Evolutionary conservation across 1,140 invertebrate species (phyloP), one percentile per base, ranked within the genome.

Genomic region (Drosophila serrata): DNA sequence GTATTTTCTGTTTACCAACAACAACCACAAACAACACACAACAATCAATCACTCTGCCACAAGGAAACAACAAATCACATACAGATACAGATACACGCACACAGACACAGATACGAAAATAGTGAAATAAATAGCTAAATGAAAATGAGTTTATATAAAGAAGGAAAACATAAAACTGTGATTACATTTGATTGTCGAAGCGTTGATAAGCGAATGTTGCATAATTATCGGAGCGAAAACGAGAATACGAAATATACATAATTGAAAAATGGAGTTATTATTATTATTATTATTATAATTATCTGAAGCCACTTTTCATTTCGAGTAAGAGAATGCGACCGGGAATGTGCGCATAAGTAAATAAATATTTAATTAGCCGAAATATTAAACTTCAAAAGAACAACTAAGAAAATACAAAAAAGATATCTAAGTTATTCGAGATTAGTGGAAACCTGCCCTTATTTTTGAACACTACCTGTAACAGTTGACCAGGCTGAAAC

Each of bases 91-190:
- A 19, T 12, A 56, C 27, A 76, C 31, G 70, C 64, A 77, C 40
- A 57, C 35, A 65, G 33, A 40, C 65, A 74, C 45, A n/a, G n/a
- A n/a, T n/a, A 60, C 59, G 49, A 79, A 90, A 90, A 90, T 90
- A 90, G 86, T 88, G 19, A 88, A 90, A 88, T 85, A 88, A 91
- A 85, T 91, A 91, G 88, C 78, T 91, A 91, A 91, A 88, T 85
- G 81, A 85, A 88, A 91, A 79, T 84, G 81, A 81, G 79, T 91
- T 88, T 88, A 91, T 88, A 91, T 84, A 84, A 85, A 91, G 75
- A 91, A 90, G 84, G 90, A 79, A 88, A 91, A 91, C 81, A 91
- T 91, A 91, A 88, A 91, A 88, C 90, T 91, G 90, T 85, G 88
- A 91, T 91, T 88, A 88, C 82, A 91, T 87, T 87, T 88, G 73